A percentile compares a stretch with the other conserved stretches of the same genome.
phyloP scores from a whole-genome alignment of 2,888 invertebrate species.

The Aleiodes alternator region DNA sequence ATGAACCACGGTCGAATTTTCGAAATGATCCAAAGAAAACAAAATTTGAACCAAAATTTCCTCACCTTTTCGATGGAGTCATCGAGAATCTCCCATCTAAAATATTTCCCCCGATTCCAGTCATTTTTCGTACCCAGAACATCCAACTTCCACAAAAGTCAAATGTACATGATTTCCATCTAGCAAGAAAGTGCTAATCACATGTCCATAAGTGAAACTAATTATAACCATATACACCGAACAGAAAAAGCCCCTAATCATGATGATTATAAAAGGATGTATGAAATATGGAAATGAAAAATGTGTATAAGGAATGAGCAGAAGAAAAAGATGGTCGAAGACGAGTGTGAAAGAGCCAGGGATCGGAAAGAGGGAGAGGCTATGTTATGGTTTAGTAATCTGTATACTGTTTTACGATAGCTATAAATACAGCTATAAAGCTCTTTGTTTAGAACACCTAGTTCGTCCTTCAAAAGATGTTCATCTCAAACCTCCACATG shows the following conservation, averaged over 20 bases:
- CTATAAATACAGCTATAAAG: constrained; percentile 74
- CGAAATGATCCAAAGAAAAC: no score
- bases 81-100: no score
- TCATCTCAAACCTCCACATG: constrained; percentile 19
- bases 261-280: constrained; percentile 53
- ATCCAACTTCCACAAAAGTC: no score
- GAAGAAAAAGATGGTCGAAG: constrained; percentile 49
- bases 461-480: constrained; percentile 69
- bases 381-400: constrained; percentile 64
- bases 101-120: not conserved
- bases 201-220: constrained; percentile 40
- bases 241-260: constrained; percentile 49
- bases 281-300: constrained; percentile 45
- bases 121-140: not conserved
- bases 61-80: no score
- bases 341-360: constrained; percentile 25
- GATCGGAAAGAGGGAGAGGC: constrained; percentile 18
- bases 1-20: no score
- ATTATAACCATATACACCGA: constrained; percentile 43
- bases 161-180: not conserved
- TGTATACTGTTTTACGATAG: constrained; percentile 74
- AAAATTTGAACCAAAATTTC: no score
- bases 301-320: constrained; percentile 49
- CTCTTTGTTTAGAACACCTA: constrained; percentile 72
- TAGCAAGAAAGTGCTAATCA: constrained; percentile 7